A percentile compares a stretch with the other conserved stretches of the same genome.
Conservation (phyloP, 2,113 vertebrate genomes). For the Ochotona princeps region DNA sequence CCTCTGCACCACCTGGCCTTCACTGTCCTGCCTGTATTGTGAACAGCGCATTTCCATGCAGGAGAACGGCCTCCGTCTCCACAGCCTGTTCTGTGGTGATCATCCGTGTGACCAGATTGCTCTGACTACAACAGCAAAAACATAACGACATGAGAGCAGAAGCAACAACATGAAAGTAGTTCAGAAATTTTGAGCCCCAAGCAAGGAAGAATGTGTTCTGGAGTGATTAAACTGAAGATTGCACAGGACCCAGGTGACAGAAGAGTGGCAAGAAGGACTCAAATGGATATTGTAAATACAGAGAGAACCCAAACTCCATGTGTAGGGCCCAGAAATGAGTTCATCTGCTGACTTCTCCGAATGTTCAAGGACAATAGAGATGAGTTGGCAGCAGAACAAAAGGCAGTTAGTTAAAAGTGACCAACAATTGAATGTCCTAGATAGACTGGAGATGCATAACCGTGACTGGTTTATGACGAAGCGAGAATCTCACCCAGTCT, state of each 20-base stretch:
- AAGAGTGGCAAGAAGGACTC: background rate
- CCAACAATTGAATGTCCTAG: background rate
- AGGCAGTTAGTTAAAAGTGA: background rate
- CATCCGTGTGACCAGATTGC: background rate
- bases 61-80: background rate
- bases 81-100: background rate
- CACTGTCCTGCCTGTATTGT: no score
- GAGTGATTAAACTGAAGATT: background rate
- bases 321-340: background rate
- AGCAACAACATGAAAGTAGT: background rate
- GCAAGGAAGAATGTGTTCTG: background rate
- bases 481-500: background rate
- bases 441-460: background rate
- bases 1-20: background rate
- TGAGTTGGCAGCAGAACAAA: background rate
- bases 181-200: background rate
- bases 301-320: background rate
- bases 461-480: background rate
- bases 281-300: background rate
- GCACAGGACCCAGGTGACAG: background rate
- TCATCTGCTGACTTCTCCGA: background rate
- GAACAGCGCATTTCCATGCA: background rate
- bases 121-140: background rate
- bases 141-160: background rate
- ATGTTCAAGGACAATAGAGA: background rate